Percentiles rank a stretch among this genome's conserved stretches.
Conservation (phyloP, 2,797 vertebrate species). For the Falco biarmicus region DNA sequence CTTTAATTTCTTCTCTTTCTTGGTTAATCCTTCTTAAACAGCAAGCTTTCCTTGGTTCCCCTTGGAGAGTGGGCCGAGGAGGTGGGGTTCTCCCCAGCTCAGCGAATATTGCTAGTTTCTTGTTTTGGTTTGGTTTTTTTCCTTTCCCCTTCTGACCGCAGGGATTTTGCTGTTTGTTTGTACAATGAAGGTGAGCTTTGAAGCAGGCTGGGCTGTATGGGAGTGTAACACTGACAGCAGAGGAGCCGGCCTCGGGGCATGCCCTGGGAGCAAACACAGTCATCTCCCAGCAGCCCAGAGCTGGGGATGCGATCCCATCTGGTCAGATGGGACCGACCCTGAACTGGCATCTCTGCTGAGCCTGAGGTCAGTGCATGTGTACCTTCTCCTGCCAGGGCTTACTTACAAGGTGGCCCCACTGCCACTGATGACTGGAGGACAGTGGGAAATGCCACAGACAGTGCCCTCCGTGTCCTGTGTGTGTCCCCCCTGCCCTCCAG, state of each 20-base stretch:
- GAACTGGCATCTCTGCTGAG: background rate
- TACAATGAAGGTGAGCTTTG: background rate
- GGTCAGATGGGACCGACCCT: accelerated
- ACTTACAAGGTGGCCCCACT: accelerated
- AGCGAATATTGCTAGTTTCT: background rate
- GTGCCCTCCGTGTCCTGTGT: too few species aligned
- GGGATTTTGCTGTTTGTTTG: background rate
- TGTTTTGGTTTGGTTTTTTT: background rate
- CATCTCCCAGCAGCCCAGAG: accelerated
- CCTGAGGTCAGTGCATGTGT: accelerated
- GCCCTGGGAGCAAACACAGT: accelerated
- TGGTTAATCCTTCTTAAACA: constrained; percentile 30
- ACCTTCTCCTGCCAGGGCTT: background rate
- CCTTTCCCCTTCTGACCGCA: background rate
- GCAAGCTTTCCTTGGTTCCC: background rate
- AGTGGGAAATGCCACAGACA: background rate
- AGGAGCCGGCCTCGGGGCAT: background rate
- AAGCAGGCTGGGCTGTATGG: background rate
- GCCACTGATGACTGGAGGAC: accelerated
- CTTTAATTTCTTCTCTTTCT: background rate
- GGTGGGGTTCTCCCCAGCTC: background rate
- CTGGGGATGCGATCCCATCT: accelerated
- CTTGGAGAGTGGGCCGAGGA: background rate
- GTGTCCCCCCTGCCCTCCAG: too few species aligned
- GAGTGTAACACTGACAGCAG: accelerated